Evolutionary conservation across 2,797 vertebrate species (phyloP).

Genomic region (Cheirogaleus major): DNA sequence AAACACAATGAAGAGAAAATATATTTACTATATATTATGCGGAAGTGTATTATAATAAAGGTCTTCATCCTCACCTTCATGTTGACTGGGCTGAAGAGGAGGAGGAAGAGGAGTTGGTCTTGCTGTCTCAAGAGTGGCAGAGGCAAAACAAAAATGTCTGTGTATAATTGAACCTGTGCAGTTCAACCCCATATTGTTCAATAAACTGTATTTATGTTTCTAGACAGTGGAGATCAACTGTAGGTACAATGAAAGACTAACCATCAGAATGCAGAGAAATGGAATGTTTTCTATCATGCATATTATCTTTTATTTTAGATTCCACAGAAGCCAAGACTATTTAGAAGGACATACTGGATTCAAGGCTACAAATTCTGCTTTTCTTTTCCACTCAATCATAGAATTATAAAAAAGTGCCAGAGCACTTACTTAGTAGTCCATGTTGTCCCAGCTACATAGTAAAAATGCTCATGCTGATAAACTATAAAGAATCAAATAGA

Average conservation of each 20-base stretch:
- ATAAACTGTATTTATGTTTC: neutral
- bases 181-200: neutral
- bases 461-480: neutral
- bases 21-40: neutral
- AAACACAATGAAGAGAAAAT: neutral
- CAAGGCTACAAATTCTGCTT: neutral
- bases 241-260: neutral
- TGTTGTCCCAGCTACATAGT: neutral
- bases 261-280: neutral
- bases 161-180: neutral
- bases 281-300: neutral
- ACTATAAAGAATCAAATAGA: neutral
- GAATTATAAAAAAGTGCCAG: neutral
- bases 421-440: neutral
- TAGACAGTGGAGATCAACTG: neutral
- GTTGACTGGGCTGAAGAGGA: neutral
- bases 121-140: neutral
- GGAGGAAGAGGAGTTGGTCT: neutral
- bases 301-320: slow-evolving; percentile 20
- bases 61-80: neutral
- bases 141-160: neutral
- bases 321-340: neutral
- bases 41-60: neutral
- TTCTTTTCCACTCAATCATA: slow-evolving; percentile 21
- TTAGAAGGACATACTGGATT: neutral